These are phyloP conservation scores for Pseudanteris insignis DNA, from an alignment of 2,888 invertebrate genomes.

Conservation along the genomic window DNA sequence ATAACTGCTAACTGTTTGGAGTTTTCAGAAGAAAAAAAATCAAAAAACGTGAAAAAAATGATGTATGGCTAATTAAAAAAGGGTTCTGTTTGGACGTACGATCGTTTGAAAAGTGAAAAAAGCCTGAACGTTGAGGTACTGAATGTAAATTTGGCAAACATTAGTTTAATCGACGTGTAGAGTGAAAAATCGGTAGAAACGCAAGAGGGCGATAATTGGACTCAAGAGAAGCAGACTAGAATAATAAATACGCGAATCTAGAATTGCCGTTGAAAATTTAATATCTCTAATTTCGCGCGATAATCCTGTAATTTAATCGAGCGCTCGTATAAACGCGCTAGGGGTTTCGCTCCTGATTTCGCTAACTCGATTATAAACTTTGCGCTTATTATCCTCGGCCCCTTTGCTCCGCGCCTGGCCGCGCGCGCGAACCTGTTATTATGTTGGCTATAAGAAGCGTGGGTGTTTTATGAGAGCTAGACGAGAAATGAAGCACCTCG, in stretches of 20 bases:
- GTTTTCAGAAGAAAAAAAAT: too few species aligned
- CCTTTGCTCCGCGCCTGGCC: constrained; percentile 25
- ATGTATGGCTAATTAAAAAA: too few species aligned
- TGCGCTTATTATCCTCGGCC: constrained; percentile 54
- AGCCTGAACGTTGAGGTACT: too few species aligned
- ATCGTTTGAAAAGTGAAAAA: too few species aligned
- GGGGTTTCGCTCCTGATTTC: constrained; percentile 52
- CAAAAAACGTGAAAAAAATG: too few species aligned
- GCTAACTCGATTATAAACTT: constrained; percentile 61
- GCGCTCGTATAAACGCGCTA: constrained; percentile 46
- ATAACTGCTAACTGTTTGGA: too few species aligned
- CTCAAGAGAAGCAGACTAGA: too few species aligned
- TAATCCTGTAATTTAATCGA: constrained; percentile 65
- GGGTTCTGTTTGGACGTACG: too few species aligned
- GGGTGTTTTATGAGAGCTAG: constrained; percentile 43
- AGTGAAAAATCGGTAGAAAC: constrained; percentile 2
- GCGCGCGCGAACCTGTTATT: constrained; percentile 48
- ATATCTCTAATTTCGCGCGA: constrained; percentile 64
- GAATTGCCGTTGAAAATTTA: constrained; percentile 55
- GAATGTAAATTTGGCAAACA: too few species aligned
- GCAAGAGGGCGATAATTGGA: too few species aligned
- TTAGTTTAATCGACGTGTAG: neutral
- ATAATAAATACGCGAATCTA: constrained; percentile 31
- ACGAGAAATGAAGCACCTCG: constrained; percentile 33
- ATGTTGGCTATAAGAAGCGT: constrained; percentile 56